Conservation (phyloP, 2,113 vertebrate genomes). For the Orycteropus afer region DNA sequence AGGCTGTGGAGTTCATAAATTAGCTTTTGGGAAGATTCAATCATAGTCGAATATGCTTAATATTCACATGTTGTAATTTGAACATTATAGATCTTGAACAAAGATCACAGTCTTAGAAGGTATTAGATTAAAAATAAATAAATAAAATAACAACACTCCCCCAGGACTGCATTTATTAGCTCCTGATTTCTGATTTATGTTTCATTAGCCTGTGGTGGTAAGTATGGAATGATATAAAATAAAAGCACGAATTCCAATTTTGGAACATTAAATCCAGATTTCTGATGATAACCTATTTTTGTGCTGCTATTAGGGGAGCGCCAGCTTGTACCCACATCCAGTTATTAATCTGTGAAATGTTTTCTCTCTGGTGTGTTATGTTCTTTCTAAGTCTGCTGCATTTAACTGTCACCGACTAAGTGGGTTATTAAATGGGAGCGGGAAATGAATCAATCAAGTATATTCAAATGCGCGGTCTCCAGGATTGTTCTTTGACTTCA, state of each 20-base stretch:
- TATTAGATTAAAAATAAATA: slow-evolving; percentile 69
- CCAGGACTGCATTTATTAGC: slow-evolving; percentile 70
- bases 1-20: slow-evolving; percentile 55
- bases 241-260: slow-evolving; percentile 70
- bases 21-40: slow-evolving; percentile 65
- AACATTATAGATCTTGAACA: slow-evolving; percentile 72
- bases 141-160: slow-evolving; percentile 51
- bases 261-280: slow-evolving; percentile 77
- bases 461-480: slow-evolving; percentile 58
- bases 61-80: slow-evolving; percentile 73
- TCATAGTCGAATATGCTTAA: slow-evolving; percentile 65
- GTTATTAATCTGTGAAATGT: slow-evolving; percentile 79
- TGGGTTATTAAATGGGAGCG: slow-evolving; percentile 74
- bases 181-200: slow-evolving; percentile 74
- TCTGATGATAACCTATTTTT: slow-evolving; percentile 78
- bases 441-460: slow-evolving; percentile 79
- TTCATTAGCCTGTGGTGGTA: slow-evolving; percentile 74
- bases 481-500: slow-evolving; percentile 75
- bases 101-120: slow-evolving; percentile 74
- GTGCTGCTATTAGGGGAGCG: slow-evolving; percentile 72
- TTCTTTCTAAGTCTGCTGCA: slow-evolving; percentile 76
- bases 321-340: slow-evolving; percentile 73
- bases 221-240: slow-evolving; percentile 58
- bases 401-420: slow-evolving; percentile 71
- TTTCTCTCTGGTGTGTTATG: slow-evolving; percentile 78